Evolutionary conservation across 2,888 invertebrate genomes (phyloP), one percentile per base, ranked within the genome.

Genomic region (Copidosoma aretas): DNA sequence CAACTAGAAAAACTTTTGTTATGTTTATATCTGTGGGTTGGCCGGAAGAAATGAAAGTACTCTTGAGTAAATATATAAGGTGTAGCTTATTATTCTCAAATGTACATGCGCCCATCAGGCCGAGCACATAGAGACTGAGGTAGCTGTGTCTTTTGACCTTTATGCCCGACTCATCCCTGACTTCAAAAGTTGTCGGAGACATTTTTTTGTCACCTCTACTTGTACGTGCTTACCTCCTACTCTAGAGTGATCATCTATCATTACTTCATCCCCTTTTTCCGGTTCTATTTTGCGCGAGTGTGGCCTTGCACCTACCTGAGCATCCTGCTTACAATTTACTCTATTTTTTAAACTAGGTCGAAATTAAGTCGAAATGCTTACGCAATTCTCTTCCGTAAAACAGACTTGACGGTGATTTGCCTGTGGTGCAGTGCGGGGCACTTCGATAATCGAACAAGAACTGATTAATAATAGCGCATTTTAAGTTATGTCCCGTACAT

Each of bases 401-500:
- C 32, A 32, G 8, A 32, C 32, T 32, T 32, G 8, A 32, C 32
- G 32, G 32, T 32, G 32, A 32, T 32, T 32, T 32, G 8, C 32
- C 32, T 32, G 32, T 49, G 3, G 49, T 49, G 49, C 19, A 49
- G 17, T 19, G 49, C 10, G 49, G 49, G 15, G 17, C 19, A 15
- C 49, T n/a, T 10, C 49, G 32, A 52, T 54, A 69, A 60, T 71
- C 69, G 22, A 64, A 66, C 19, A 69, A 53, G 25, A 71, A 69
- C 46, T 64, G 58, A 32, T 41, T 41, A 19, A 69, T 41, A 19
- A 69, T 32, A 32, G 71, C 66, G 22, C 4, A 39, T 5, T 39
- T n/a, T 12, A 71, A 10, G 21, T 49, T 39, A 19, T 56, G n/a
- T 15, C 67, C 67, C 4, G 21, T 61, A 25, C 4, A 72, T 67